Evolutionary conservation across 2,113 vertebrate species (phyloP).

Genomic region (Plecotus auritus): DNA sequence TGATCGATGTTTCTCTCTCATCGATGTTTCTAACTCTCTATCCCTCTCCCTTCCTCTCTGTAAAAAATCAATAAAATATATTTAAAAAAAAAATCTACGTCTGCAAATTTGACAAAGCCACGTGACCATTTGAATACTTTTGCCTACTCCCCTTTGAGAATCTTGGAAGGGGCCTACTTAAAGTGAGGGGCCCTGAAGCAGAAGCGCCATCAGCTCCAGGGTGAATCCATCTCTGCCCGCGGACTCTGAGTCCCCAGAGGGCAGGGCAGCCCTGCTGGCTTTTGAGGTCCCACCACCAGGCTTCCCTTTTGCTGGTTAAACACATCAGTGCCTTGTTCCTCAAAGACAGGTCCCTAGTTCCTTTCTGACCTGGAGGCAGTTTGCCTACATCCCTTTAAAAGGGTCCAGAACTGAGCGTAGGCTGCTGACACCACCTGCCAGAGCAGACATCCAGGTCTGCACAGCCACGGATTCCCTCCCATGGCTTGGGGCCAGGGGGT

Average conservation of each 20-base stretch:
- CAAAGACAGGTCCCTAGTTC: neutral
- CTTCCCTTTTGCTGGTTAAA: neutral
- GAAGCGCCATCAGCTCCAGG: fast-evolving
- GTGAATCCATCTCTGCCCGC: neutral
- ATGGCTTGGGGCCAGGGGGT: neutral
- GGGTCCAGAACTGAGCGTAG: neutral
- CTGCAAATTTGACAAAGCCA: neutral
- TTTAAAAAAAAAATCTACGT: no score
- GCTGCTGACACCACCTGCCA: neutral
- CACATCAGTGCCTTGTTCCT: neutral
- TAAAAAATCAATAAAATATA: no score
- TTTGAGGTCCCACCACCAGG: neutral
- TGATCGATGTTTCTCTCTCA: no score
- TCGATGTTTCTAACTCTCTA: no score
- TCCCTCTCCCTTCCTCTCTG: no score
- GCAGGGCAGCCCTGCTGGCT: neutral
- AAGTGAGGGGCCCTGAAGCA: neutral
- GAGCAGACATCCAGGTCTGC: neutral
- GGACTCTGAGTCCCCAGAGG: no score
- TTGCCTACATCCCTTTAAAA: neutral
- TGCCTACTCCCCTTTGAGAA: neutral
- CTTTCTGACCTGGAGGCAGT: neutral
- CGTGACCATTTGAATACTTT: neutral
- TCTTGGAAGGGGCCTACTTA: neutral
- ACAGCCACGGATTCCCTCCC: neutral